Evolutionary conservation across 2,797 vertebrate genomes (phyloP), one percentile per base, ranked within the genome.

Genomic region (Psittacula derbiana): DNA sequence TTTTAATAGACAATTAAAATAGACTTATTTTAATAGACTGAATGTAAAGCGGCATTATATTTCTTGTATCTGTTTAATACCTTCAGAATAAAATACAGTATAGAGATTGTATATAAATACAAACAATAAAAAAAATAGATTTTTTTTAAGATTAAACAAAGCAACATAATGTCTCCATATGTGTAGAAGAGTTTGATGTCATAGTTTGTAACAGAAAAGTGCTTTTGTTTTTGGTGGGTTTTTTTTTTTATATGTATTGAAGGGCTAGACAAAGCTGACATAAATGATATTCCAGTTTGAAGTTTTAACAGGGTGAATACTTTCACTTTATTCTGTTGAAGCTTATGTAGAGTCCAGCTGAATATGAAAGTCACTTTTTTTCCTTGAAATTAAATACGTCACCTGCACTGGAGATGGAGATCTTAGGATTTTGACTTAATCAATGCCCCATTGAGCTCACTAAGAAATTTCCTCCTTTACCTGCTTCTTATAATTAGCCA

Each of bases 401-500:
- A 70, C 16, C 30, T 40, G 0, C 36, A 25, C 64, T 81, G 33
- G 16, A 16, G 28, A 78, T 70, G 27, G 62, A 75, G 38, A 90
- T 79, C n/a, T 90, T 55, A 78, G 31, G 78, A 93, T 94, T 93
- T 91, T 86, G 64, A 40, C 57, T 96, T 92, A 96, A 96, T 95
- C 94, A 97, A 43, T 96, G 60, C 92, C 95, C 94, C 71, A 92
- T 93, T 92, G 95, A 91, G 90, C 76, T 88, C 76, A 52, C 55
- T 57, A 73, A 88, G 87, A 47, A 49, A 81, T 79, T 93, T 95
- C 76, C 81, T 88, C 60, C 58, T 94, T 93, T 71, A 55, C n/a
- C 78, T 89, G 64, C 74, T 87, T 88, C 84, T 91, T 81, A 71
- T 55, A 95, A 93, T 96, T 95, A 96, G 44, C 55, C 60, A 80